These are phyloP conservation scores for Spongilla lacustris DNA, from an alignment of 37 sponge, comb jelly and placozoan species.

Conservation along the genomic window DNA sequence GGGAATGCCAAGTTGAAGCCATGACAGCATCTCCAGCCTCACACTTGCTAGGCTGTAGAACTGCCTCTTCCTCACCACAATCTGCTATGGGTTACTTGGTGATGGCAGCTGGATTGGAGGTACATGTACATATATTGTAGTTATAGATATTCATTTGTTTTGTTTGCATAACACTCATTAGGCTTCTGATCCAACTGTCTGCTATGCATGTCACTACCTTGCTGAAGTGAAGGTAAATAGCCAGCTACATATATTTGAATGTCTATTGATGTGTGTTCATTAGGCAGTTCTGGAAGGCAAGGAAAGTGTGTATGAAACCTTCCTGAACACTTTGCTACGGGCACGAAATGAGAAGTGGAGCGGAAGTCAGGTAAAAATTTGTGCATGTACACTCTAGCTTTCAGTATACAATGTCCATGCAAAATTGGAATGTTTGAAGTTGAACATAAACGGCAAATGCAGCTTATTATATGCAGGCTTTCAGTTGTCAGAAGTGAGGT, in stretches of 20 bases:
- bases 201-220: conserved; percentile 47
- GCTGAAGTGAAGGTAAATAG: conserved; percentile 66
- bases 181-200: conserved; percentile 53
- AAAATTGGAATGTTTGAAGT: too few species aligned
- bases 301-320: conserved; percentile 46
- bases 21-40: neutral
- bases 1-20: neutral
- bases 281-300: conserved; percentile 23
- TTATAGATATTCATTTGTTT: neutral
- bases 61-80: neutral
- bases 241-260: neutral
- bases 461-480: too few species aligned
- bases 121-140: neutral
- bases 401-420: too few species aligned
- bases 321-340: conserved; percentile 42
- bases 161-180: conserved; percentile 4
- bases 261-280: neutral
- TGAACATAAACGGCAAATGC: too few species aligned
- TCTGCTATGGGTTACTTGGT: conserved; percentile 24
- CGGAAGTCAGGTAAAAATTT: conserved; percentile 30
- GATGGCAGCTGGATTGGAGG: conserved; percentile 64
- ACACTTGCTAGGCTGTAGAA: too few species aligned
- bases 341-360: conserved; percentile 24
- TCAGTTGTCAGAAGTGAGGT: too few species aligned
- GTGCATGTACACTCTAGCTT: too few species aligned